Evolutionary conservation across 1,140 invertebrate genomes (phyloP).

Genomic region (Myzus persicae): DNA sequence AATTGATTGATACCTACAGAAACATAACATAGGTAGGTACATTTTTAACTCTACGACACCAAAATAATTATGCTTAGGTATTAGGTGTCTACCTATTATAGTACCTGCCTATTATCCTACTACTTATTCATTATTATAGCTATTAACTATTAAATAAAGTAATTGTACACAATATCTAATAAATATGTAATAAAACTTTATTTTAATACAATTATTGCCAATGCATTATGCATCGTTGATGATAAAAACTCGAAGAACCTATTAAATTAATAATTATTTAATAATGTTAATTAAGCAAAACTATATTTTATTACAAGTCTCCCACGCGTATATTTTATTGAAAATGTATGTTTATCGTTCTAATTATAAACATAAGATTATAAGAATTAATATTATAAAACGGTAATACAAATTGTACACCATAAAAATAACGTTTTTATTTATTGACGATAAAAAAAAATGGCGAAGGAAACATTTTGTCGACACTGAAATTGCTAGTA

Average conservation of each 20-base stretch:
- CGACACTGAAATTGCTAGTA: conserved; percentile 8
- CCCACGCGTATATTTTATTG: not conserved
- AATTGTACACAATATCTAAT: not conserved
- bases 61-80: not conserved
- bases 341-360: not conserved
- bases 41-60: no score
- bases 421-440: not conserved
- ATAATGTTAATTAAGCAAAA: not conserved
- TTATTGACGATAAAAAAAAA: conserved; percentile 7
- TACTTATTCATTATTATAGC: not conserved
- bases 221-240: not conserved
- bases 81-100: not conserved
- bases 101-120: not conserved
- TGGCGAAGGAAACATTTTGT: conserved; percentile 7
- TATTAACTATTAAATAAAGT: not conserved
- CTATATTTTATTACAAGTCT: not conserved
- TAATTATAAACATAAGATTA: not conserved
- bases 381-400: not conserved
- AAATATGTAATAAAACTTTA: not conserved
- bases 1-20: no score
- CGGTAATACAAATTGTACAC: not conserved
- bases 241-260: not conserved
- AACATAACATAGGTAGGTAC: no score
- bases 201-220: not conserved
- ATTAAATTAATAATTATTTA: conserved; percentile 16